phyloP scores from a whole-genome alignment of 2,888 invertebrate species.

The Elegia similella region DNA sequence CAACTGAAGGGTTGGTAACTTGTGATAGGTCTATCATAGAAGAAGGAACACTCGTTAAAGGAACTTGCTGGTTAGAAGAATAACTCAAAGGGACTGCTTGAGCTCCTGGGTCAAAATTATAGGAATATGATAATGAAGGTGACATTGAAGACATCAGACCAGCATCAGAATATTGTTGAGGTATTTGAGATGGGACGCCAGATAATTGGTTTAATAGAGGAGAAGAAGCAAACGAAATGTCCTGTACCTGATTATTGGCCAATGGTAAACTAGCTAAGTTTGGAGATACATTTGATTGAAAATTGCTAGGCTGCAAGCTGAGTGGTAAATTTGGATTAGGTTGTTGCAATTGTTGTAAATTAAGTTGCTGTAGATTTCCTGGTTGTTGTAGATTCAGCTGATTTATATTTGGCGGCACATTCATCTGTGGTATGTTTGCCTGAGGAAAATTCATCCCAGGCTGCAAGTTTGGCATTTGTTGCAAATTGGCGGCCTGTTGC shows the following conservation, averaged over 20 bases:
- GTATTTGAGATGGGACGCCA: conserved; percentile 10
- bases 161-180: conserved; percentile 13
- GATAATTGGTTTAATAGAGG: conserved; percentile 1
- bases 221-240: neutral
- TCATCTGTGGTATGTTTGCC: conserved; percentile 10
- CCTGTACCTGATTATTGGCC: neutral
- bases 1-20: conserved; percentile 14
- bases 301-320: neutral
- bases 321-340: neutral
- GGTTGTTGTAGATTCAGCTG: conserved; percentile 24
- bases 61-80: conserved; percentile 29
- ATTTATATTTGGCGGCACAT: conserved; percentile 27
- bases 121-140: neutral
- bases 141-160: neutral
- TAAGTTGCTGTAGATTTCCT: conserved; percentile 25
- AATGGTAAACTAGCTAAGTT: conserved; percentile 3
- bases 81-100: conserved; percentile 1
- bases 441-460: conserved; percentile 4
- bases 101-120: neutral
- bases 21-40: conserved; percentile 18
- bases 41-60: conserved; percentile 4
- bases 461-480: conserved; percentile 1
- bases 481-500: conserved; percentile 20
- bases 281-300: conserved; percentile 11
- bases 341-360: conserved; percentile 16